Conservation (phyloP, 2,888 invertebrate genomes). For the Limnephilus lunatus region DNA sequence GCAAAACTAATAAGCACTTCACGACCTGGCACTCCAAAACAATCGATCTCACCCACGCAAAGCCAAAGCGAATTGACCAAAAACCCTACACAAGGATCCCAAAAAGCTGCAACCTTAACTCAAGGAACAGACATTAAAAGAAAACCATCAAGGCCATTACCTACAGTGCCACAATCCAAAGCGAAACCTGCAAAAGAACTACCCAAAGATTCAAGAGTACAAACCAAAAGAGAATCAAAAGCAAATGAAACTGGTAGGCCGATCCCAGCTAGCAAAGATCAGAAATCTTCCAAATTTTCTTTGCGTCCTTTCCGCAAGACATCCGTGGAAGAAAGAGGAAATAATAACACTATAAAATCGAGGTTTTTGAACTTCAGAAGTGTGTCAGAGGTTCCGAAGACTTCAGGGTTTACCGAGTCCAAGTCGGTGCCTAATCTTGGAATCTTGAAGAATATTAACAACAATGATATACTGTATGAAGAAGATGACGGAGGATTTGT, state of each 20-base stretch:
- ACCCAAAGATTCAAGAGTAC: background rate
- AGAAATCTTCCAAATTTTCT: conserved; percentile 43
- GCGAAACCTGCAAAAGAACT: background rate
- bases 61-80: conserved; percentile 46
- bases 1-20: conserved; percentile 13
- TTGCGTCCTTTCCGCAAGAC: conserved; percentile 44
- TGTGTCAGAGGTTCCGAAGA: background rate
- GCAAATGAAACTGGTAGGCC: background rate
- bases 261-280: conserved; percentile 30
- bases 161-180: conserved; percentile 5
- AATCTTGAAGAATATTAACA: conserved; percentile 57
- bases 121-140: conserved; percentile 12
- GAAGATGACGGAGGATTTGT: conserved; percentile 35
- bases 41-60: conserved; percentile 11
- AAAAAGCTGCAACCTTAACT: background rate
- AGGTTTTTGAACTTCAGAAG: conserved; percentile 49
- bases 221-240: conserved; percentile 17
- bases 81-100: conserved; percentile 8
- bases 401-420: background rate
- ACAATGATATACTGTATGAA: conserved; percentile 56
- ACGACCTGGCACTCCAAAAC: conserved; percentile 14
- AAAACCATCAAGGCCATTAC: background rate
- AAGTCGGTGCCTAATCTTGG: conserved; percentile 58
- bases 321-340: conserved; percentile 32
- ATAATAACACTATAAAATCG: conserved; percentile 9